phyloP scores from a whole-genome alignment of 2,113 vertebrate genomes.

The Myrmecophaga tridactyla region DNA sequence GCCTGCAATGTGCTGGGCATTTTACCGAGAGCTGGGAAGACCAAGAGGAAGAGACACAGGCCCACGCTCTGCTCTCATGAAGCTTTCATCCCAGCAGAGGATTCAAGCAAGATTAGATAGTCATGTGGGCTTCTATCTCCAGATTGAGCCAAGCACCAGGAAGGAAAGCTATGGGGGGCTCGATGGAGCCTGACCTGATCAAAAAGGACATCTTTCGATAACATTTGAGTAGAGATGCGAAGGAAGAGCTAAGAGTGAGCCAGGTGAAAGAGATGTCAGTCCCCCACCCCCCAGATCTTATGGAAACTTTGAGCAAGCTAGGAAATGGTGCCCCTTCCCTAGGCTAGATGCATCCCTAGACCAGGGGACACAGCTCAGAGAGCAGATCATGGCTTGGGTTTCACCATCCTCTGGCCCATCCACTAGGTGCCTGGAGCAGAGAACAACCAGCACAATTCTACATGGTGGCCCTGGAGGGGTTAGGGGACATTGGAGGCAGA shows the following conservation, averaged over 20 bases:
- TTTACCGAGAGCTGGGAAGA: not conserved
- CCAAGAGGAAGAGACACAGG: not conserved
- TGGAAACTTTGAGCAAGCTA: not conserved
- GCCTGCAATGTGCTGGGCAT: not conserved
- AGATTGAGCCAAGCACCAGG: not conserved
- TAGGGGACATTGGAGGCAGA: not conserved
- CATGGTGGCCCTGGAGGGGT: not conserved
- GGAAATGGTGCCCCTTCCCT: not conserved
- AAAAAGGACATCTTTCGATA: not conserved
- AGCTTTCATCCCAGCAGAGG: not conserved
- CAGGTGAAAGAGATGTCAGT: not conserved
- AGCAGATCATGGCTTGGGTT: not conserved
- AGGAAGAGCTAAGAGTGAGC: not conserved
- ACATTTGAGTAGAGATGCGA: not conserved
- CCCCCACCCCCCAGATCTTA: not conserved
- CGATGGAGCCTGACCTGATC: not conserved
- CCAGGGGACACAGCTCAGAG: not conserved
- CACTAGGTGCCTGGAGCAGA: not conserved
- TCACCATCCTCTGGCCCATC: not conserved
- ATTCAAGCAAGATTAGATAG: not conserved
- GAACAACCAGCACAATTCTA: accelerated
- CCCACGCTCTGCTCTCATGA: not conserved
- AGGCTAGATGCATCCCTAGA: not conserved
- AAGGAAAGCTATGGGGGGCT: not conserved
- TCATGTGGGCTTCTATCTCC: not conserved